Evolutionary conservation across 2,797 vertebrate species (phyloP).

Genomic region (Rhadinocentrus ornatus): DNA sequence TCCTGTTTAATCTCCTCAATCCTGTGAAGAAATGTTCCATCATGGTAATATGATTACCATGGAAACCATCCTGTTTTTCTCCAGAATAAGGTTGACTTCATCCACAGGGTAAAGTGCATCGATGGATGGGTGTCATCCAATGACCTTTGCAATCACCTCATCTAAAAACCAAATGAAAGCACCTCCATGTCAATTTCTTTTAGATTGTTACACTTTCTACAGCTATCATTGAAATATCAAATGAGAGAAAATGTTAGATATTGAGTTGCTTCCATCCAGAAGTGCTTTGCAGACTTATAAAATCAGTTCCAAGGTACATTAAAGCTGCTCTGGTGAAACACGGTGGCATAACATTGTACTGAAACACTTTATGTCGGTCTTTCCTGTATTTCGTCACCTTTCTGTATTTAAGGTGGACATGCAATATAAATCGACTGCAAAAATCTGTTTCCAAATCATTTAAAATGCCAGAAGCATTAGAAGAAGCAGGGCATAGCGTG

Average conservation of each 20-base stretch:
- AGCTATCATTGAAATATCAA: background rate
- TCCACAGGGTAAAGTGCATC: background rate
- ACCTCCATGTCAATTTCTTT: background rate
- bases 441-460: conserved; percentile 1
- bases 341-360: too few relatives aligned
- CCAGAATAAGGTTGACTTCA: background rate
- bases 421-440: background rate
- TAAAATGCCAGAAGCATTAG: background rate
- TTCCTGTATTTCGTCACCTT: background rate
- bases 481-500: background rate
- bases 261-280: background rate
- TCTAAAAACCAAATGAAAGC: background rate
- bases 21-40: background rate
- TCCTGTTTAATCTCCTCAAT: background rate
- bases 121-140: background rate
- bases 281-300: background rate
- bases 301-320: background rate
- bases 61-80: background rate
- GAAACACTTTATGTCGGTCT: background rate
- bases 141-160: background rate
- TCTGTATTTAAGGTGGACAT: background rate
- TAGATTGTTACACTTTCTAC: background rate
- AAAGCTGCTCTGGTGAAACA: background rate
- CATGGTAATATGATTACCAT: background rate
- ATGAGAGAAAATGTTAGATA: background rate